Base-by-base conservation (phyloP, 2,888 invertebrate genomes). In the Coelinius sp. region DNA sequence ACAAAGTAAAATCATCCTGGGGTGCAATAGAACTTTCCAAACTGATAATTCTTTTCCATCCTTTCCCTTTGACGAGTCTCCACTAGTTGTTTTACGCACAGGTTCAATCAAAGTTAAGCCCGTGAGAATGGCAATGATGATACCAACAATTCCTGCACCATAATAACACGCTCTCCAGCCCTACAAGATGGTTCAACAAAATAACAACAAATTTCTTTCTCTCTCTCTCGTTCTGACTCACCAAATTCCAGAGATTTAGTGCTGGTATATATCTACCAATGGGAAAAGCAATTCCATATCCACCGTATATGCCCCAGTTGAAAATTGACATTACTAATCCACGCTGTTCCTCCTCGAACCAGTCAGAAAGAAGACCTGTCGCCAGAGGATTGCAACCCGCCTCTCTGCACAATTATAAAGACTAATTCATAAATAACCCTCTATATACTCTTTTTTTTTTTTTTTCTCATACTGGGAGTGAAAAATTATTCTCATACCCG, bases 271-370 rank as follows among this genome's bases (percentile, higher is more conserved):
- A 96, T 78, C 96, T 92, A 0, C 97, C 97, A 4, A 97, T 93
- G 0, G 97, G 97, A 85, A 97, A 97, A 0, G 97, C 95, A 76
- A 97, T 93, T 56, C 97, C 97, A 81, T 97, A 97, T 1, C 97
- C 97, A 35, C 97, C 95, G 84, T 97, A 97, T 78, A 97, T 97
- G 10, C 97, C 97, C 97, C 97, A 97, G 88, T 97, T 97, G 90
- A 97, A 97, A 75, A 97, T 92, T 0, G 97, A 96, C 90, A 97
- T 93, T 12, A 97, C 97, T 49, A 97, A 88, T 0, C 95, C 97
- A 70, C 97, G 91, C 82, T 95, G 94, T 75, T 92, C 90, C 84
- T 94, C 94, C 0, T 93, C 92, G 84, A 95, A 95, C 81, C 95
- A 91, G 83, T 95, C 95, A 0, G 94, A 94, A 73, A 95, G 89